These are phyloP conservation scores for Chironomus striatipennis DNA, from an alignment of 1,140 invertebrate species.

Conservation along the genomic window DNA sequence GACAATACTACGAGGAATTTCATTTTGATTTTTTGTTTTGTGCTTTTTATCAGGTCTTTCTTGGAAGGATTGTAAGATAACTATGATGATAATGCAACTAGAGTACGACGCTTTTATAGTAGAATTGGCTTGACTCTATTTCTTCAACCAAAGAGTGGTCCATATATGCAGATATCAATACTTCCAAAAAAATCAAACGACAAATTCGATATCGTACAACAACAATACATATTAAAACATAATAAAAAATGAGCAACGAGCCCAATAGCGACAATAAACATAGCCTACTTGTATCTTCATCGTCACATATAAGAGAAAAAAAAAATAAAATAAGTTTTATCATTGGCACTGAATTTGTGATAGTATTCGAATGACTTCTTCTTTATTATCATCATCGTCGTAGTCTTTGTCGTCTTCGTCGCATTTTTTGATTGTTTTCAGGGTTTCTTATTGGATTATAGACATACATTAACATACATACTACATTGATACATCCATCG, in stretches of 20 bases:
- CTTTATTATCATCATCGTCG: not conserved
- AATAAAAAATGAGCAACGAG: not conserved
- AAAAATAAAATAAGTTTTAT: no score
- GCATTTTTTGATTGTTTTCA: no score
- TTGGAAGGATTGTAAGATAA: not conserved
- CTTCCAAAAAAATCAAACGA: not conserved
- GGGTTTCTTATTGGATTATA: not conserved
- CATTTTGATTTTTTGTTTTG: slow-evolving; percentile 9
- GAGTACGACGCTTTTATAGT: not conserved
- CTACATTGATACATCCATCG: not conserved
- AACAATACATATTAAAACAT: not conserved
- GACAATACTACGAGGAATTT: slow-evolving; percentile 16
- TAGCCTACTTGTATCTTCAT: not conserved
- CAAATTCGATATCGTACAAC: not conserved
- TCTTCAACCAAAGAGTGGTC: not conserved
- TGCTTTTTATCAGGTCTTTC: not conserved
- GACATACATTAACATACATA: not conserved
- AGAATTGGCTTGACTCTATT: not conserved
- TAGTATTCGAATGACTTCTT: not conserved
- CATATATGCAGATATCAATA: slow-evolving; percentile 13
- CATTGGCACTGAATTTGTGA: not conserved
- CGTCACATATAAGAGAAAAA: not conserved
- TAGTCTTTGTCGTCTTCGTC: no score
- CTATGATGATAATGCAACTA: slow-evolving; percentile 17
- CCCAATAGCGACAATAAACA: not conserved